Evolutionary conservation across 2,113 vertebrate species (phyloP).

Genomic region (Hippoglossus stenolepis): DNA sequence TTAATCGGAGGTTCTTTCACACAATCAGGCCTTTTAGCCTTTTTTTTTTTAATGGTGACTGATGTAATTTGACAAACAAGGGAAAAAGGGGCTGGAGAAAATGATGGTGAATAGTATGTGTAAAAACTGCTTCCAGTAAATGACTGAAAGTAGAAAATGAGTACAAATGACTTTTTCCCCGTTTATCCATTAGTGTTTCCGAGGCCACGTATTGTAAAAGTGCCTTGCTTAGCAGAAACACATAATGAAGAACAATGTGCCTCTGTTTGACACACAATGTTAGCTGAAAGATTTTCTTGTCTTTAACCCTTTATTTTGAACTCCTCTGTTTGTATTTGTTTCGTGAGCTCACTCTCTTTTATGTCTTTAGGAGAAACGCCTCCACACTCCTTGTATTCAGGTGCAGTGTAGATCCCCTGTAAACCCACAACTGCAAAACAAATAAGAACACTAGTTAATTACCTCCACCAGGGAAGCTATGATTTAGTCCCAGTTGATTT

Average conservation of each 20-base stretch:
- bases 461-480: too few species aligned
- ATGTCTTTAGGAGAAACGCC: too few species aligned
- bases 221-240: conserved; percentile 11
- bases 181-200: conserved; percentile 22
- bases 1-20: conserved; percentile 56
- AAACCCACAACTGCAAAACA: too few species aligned
- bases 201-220: conserved; percentile 1
- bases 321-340: neutral
- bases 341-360: too few species aligned
- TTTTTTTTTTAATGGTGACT: conserved; percentile 31
- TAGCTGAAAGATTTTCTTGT: too few species aligned
- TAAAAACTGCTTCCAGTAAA: conserved; percentile 54
- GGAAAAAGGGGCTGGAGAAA: conserved; percentile 51
- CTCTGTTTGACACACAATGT: neutral
- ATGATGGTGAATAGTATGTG: conserved; percentile 37
- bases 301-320: neutral
- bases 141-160: conserved; percentile 43
- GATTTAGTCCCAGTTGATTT: too few species aligned
- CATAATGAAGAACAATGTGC: conserved; percentile 13
- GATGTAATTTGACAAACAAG: conserved; percentile 57
- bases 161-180: conserved; percentile 8
- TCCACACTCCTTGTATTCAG: too few species aligned
- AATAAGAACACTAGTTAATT: too few species aligned
- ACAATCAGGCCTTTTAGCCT: conserved; percentile 51
- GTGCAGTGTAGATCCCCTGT: too few species aligned